Conservation (phyloP, 2,888 invertebrate species). For the Syritta pipiens region DNA sequence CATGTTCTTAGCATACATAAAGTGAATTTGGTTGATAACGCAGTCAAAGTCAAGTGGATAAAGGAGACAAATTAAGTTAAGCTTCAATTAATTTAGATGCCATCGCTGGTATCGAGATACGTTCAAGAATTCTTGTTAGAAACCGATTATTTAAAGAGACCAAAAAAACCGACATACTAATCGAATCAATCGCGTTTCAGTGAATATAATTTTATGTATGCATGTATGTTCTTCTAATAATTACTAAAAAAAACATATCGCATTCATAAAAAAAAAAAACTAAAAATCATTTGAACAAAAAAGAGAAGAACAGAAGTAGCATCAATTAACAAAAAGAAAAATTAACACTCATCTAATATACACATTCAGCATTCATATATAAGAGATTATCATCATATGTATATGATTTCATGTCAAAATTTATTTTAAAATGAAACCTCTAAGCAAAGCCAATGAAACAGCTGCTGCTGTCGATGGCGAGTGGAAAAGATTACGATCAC, state of each 20-base stretch:
- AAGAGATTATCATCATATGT: constrained; percentile 13
- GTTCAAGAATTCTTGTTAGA: too few species aligned
- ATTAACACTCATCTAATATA: constrained; percentile 25
- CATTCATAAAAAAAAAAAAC: not conserved
- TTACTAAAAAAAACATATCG: not conserved
- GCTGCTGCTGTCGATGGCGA: constrained; percentile 76
- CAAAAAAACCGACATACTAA: too few species aligned
- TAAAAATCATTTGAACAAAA: too few species aligned
- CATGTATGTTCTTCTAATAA: not conserved
- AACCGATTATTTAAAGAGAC: too few species aligned
- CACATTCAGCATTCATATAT: constrained; percentile 45
- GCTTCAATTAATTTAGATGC: too few species aligned
- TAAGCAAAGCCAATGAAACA: constrained; percentile 77
- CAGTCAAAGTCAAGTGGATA: too few species aligned
- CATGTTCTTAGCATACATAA: too few species aligned
- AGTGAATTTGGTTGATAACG: too few species aligned
- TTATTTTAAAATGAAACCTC: constrained; percentile 75
- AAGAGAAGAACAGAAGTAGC: not conserved
- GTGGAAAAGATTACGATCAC: constrained; percentile 79
- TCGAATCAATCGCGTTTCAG: too few species aligned
- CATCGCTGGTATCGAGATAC: too few species aligned
- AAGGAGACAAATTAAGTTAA: too few species aligned
- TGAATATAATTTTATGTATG: too few species aligned
- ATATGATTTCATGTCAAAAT: constrained; percentile 37
- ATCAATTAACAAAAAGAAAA: constrained; percentile 17